phyloP scores from a whole-genome alignment of 1,140 invertebrate genomes.

The Schlechtendalia chinensis region DNA sequence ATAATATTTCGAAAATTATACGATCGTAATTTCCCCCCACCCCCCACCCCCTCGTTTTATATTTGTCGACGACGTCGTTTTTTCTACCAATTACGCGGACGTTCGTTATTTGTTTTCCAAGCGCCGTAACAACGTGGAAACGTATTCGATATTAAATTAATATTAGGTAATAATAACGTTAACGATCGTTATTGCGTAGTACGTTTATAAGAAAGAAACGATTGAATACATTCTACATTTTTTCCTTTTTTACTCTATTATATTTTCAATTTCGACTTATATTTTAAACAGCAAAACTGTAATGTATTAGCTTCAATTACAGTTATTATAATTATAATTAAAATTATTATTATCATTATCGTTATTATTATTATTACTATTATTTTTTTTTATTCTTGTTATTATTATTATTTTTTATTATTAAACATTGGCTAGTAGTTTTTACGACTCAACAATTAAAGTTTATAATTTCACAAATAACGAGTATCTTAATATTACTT shows the following conservation, averaged over 20 bases:
- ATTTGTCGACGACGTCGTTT: background rate
- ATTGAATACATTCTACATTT: background rate
- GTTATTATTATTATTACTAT: background rate
- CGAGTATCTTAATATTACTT: too few species aligned
- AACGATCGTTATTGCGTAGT: background rate
- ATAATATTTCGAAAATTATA: constrained; percentile 5
- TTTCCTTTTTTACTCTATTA: background rate
- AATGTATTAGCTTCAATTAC: too few species aligned
- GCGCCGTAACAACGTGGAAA: background rate
- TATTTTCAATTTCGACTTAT: too few species aligned
- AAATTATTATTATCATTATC: too few species aligned
- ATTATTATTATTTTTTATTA: too few species aligned
- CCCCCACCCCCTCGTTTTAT: background rate
- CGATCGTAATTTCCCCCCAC: background rate
- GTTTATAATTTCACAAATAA: too few species aligned
- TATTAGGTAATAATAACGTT: background rate
- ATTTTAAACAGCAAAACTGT: background rate
- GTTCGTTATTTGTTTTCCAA: background rate
- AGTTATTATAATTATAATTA: too few species aligned
- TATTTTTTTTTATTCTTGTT: too few species aligned
- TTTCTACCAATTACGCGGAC: background rate
- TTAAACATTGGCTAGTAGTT: too few species aligned
- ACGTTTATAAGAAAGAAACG: background rate
- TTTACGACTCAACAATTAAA: too few species aligned
- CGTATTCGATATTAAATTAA: background rate